phyloP scores from a whole-genome alignment of 2,797 vertebrate genomes.

The Phrynocephalus forsythii region DNA sequence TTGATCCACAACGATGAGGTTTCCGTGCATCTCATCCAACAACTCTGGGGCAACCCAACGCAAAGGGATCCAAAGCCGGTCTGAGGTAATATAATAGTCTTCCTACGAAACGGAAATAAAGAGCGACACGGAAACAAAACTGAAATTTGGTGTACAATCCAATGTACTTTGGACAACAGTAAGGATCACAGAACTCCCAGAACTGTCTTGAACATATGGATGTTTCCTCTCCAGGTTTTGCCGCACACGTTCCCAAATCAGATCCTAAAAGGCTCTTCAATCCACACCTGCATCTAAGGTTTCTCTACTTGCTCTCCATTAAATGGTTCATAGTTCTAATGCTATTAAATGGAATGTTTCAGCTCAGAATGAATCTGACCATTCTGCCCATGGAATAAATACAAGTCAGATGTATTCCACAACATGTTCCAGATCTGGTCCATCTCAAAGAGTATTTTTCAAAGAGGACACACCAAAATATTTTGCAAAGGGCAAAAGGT shows the following conservation, averaged over 20 bases:
- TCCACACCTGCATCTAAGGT: background rate
- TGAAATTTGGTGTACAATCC: background rate
- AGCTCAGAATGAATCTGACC: background rate
- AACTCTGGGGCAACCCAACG: slow-evolving; percentile 95
- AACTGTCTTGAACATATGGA: no score
- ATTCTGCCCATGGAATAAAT: no score
- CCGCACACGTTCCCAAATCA: background rate
- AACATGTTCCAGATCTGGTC: no score
- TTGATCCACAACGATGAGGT: slow-evolving; percentile 90
- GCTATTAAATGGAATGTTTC: no score
- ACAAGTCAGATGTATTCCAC: no score
- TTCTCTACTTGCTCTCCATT: background rate
- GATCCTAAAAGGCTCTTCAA: background rate
- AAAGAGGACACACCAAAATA: no score
- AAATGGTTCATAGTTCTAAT: background rate
- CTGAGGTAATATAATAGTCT: slow-evolving; percentile 93
- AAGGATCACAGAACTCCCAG: background rate
- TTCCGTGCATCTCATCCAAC: slow-evolving; percentile 88
- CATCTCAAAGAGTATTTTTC: no score
- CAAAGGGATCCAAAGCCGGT: slow-evolving; percentile 92
- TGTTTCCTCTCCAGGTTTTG: no score
- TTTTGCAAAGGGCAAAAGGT: background rate
- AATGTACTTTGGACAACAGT: background rate
- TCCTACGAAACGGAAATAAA: slow-evolving; percentile 78
- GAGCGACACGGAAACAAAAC: background rate